These are phyloP conservation scores for Aphis gossypii DNA, from an alignment of 1,140 invertebrate species.

Conservation along the genomic window DNA sequence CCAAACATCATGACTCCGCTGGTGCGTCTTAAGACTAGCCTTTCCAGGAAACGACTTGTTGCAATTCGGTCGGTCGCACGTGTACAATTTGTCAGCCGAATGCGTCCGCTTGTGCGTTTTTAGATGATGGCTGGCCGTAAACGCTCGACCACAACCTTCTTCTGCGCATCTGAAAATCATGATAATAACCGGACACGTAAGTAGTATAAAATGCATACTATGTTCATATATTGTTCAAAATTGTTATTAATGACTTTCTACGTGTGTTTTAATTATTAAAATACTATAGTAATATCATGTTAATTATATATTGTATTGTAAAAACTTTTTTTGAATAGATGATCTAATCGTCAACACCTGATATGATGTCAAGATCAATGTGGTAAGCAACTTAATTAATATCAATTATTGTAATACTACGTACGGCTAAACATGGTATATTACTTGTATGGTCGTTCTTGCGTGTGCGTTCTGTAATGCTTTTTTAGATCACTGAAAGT, in stretches of 20 bases:
- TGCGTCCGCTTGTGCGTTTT: slow-evolving; percentile 84
- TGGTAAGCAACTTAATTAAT: neutral
- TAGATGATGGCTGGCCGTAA: slow-evolving; percentile 91
- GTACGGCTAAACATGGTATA: slow-evolving; percentile 59
- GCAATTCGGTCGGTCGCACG: slow-evolving; percentile 59
- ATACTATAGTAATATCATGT: neutral
- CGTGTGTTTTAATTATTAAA: neutral
- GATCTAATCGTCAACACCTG: neutral
- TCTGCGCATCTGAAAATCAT: slow-evolving; percentile 60
- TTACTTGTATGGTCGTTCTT: slow-evolving; percentile 90
- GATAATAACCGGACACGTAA: neutral
- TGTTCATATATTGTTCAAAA: neutral
- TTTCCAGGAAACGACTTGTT: slow-evolving; percentile 59
- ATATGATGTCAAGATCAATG: neutral
- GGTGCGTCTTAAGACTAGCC: slow-evolving; percentile 58
- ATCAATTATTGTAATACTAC: neutral
- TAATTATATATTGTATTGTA: neutral
- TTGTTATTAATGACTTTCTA: neutral
- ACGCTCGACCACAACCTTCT: slow-evolving; percentile 87
- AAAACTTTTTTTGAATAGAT: neutral
- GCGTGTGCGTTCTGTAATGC: slow-evolving; percentile 89
- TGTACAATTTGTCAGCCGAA: slow-evolving; percentile 61
- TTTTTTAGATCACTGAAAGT: slow-evolving; percentile 93
- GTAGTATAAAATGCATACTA: neutral
- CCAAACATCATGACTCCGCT: slow-evolving; percentile 57